Base-by-base conservation (phyloP, 2,888 invertebrate genomes). In the Ornithoptera priamus region DNA sequence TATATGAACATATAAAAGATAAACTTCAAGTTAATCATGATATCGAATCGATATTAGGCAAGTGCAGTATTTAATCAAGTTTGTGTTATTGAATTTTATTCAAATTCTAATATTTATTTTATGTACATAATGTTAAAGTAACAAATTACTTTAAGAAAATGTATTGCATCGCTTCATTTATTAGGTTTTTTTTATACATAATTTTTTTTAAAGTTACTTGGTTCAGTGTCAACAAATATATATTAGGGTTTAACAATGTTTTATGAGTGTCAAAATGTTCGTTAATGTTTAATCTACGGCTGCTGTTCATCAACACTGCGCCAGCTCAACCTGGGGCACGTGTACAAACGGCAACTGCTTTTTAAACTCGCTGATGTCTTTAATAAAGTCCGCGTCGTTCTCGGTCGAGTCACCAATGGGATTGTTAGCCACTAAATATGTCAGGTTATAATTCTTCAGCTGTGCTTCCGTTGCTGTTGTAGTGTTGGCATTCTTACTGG, bases 321-420 rank as follows among this genome's bases (percentile, higher is more conserved):
- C 78, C 20, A 89, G 72, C 22, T 84, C 75, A 0, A 87, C 77
- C 67, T 80, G 83, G 1, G 85, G 81, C 12, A 87, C 81, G 0
- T 76, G 56, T 12, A 89, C 79, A 10, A 85, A 68, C 0, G 87
- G 84, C 20, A 90, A 74, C 0, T 75, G 70, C 2, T 36, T 72
- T 62, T 82, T 87, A 74, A 92, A 92, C 0, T 70, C 63, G 0
- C 76, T 73, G 0, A 89, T 83, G 68, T 91, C 79, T 2, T 50
- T 81, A 36, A 92, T 83, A 72, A 89, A 92, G 46, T 84, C 81
- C 0, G 78, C 77, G 59, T 77, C 76, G 70, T 79, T 81, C 56
- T 88, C 90, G 0, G 62, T 63, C 0, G 80, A 71, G 73, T 87
- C 86, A 0, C 85, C 88, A 5, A 80, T 69, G 0, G 85, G 81